Conservation (phyloP, 35 echinoderm and acorn worm genomes). For the Eucidaris tribuloides region DNA sequence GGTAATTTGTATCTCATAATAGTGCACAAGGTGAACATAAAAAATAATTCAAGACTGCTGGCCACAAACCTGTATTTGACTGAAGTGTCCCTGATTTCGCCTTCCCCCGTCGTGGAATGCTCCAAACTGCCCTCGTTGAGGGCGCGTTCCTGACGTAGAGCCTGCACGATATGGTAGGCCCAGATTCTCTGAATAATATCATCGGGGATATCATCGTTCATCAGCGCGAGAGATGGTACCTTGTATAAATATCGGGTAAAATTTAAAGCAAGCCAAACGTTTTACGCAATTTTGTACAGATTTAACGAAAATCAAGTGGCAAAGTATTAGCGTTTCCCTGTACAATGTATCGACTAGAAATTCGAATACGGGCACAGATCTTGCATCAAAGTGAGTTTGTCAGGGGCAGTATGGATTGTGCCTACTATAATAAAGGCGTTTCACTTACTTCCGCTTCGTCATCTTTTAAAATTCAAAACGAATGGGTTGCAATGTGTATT, state of each 20-base stretch:
- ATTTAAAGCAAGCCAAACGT: neutral
- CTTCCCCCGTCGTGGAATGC: neutral
- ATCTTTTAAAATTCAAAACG: too few relatives aligned
- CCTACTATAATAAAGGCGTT: neutral
- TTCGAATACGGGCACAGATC: neutral
- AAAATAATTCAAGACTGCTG: neutral
- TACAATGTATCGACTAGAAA: neutral
- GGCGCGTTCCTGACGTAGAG: conserved; percentile 26
- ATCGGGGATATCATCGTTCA: conserved; percentile 44
- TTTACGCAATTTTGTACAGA: neutral
- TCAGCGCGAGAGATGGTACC: conserved; percentile 34
- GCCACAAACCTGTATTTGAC: conserved; percentile 32
- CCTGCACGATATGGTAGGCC: conserved; percentile 86
- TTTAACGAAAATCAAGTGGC: neutral
- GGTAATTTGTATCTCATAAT: neutral
- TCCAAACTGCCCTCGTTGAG: conserved; percentile 39
- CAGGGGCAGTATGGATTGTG: neutral
- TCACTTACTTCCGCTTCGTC: too few relatives aligned
- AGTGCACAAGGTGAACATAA: neutral
- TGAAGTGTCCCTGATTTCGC: conserved; percentile 57
- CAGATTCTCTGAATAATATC: conserved; percentile 69
- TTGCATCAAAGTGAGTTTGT: neutral
- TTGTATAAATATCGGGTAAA: neutral
- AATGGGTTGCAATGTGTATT: too few relatives aligned
- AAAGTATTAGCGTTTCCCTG: neutral